Conservation (phyloP, 2,888 invertebrate genomes). For the Dasypogon diadema region DNA sequence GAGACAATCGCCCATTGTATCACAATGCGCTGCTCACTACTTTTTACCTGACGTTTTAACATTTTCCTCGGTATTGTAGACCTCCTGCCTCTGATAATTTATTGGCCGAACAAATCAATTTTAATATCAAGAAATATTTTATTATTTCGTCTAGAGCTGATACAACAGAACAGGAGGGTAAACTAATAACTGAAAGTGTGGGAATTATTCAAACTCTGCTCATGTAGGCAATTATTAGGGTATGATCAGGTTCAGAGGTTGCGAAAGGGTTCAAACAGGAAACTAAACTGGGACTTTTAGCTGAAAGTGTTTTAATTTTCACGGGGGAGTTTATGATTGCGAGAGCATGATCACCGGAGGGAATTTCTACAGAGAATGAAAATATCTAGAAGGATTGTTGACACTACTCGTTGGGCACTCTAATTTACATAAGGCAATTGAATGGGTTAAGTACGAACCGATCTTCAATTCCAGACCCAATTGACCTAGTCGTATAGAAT, state of each 20-base stretch:
- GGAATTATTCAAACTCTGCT: not conserved
- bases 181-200: constrained; percentile 44
- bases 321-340: constrained; percentile 13
- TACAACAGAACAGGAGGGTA: constrained; percentile 17
- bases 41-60: constrained; percentile 36
- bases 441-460: constrained; percentile 10
- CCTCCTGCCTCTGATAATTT: constrained; percentile 44
- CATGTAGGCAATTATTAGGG: constrained; percentile 19
- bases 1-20: constrained; percentile 52
- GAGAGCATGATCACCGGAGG: constrained; percentile 25
- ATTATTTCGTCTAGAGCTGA: constrained; percentile 20
- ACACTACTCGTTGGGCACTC: constrained; percentile 8
- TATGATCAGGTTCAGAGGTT: constrained; percentile 23
- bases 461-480: constrained; percentile 22
- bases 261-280: constrained; percentile 8
- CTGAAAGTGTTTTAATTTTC: constrained; percentile 27
- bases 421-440: constrained; percentile 36
- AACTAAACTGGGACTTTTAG: constrained; percentile 36
- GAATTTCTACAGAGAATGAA: constrained; percentile 17
- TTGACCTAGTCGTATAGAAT: constrained; percentile 35
- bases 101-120: constrained; percentile 46
- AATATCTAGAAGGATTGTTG: constrained; percentile 15
- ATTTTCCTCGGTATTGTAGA: constrained; percentile 38
- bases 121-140: constrained; percentile 42
- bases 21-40: constrained; percentile 38